Evolutionary conservation across 2,797 vertebrate genomes (phyloP), one percentile per base, ranked within the genome.

Genomic region (Coracias cyanogaster): DNA sequence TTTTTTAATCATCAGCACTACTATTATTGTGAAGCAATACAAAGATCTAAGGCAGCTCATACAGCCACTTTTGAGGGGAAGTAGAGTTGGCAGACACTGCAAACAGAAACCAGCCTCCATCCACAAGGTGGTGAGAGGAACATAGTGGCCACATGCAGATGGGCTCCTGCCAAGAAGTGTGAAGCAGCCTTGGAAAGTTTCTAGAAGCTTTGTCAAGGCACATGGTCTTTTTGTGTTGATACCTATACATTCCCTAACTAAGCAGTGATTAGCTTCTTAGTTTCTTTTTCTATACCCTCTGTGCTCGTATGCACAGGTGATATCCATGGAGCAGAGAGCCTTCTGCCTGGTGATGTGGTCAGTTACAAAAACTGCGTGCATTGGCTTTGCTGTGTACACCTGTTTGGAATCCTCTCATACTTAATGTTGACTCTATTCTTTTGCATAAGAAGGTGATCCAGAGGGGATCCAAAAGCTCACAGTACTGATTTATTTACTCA

Each of bases 401-500:
- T 46, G 12, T 60, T n/a, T 22, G 69, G 33, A 25, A 73, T 37
- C 61, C 26, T 45, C 46, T 89, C 51, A 70, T 35, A 33, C 55
- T 69, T n/a, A 31, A 7, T 22, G 17, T 15, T 62, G 29, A 25
- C 8, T 28, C 17, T 4, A 3, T 15, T 26, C 64, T 86, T 84
- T 85, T 46, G n/a, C 15, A 21, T 9, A n/a, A 41, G 52, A 6
- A 9, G 9, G 48, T 1, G 13, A 41, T 76, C 70, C 52, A 49
- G 62, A 20, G 10, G 11, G 57, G 12, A 92, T 6, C 6, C 35
- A 80, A 49, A 83, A 71, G 13, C 16, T 81, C 37, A 21, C 7
- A 46, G 48, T 20, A 58, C 28, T 86, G 46, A 83, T 90, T 86
- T 49, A 61, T 79, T 93, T 74, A 58, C 46, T 92, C 39, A 52